Base-by-base conservation (phyloP, 2,888 invertebrate species). In the Aromia moschata region DNA sequence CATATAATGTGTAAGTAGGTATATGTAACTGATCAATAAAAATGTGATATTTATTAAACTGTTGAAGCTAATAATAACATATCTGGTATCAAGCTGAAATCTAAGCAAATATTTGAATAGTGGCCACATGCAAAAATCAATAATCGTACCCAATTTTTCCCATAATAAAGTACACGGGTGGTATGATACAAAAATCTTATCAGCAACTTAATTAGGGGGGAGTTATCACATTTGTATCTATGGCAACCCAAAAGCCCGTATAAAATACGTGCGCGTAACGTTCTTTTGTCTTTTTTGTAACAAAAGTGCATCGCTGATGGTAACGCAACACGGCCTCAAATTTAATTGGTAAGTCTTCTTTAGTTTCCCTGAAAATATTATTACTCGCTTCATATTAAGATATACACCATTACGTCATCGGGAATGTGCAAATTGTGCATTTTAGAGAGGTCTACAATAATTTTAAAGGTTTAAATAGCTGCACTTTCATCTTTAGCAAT, bases 221-320 rank as follows among this genome's bases (percentile, higher is more conserved):
- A 59, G 61, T 67, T 68, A 68, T 68, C 68, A 55, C 31, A 4
- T 43, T 58, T 54, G 70, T 73, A 57, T 56, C 71, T 68, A 73
- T 73, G 63, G 68, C 53, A 59, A 72, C 71, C 56, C 58, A 63
- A 63, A 16, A 55, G 47, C 38, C 41, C 51, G 51, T 72, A 70
- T 71, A 72, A 67, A 72, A 69, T 60, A 56, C 55, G 61, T 40
- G 40, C 52, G 37, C 60, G 43, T 58, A 56, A 60, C 43, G 49
- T 47, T 53, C 12, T 56, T 61, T 60, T 43, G 57, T 60, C 62
- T 65, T 62, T 60, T 65, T 64, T 17, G 45, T 58, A 51, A 46
- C 38, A 52, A 60, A 51, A 60, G 60, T 64, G 47, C 46, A 38
- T 43, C 25, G 25, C 25, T 16, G 10, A 20, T 25, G n/a, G n/a